Conservation (phyloP, 2,113 vertebrate genomes). For the Helogale parvula region DNA sequence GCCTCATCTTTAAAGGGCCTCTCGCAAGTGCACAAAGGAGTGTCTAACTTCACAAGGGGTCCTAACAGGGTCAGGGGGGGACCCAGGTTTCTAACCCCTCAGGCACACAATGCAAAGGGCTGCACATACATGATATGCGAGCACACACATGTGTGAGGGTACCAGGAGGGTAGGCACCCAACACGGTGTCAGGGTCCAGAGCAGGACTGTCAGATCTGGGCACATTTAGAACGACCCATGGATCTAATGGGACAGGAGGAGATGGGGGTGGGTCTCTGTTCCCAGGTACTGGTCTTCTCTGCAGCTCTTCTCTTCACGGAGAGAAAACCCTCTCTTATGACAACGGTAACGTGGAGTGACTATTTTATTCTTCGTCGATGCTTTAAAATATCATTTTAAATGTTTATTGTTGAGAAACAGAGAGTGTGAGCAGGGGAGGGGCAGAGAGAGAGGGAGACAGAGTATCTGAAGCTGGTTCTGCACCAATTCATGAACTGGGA, state of each 20-base stretch:
- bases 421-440: no score
- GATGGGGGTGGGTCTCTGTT: not conserved
- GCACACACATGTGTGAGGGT: accelerated
- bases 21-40: not conserved
- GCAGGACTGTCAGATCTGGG: not conserved
- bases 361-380: not conserved
- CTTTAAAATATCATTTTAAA: no score
- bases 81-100: not conserved
- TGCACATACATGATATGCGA: not conserved
- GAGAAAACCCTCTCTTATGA: not conserved
- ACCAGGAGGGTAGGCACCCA: not conserved
- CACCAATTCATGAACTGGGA: no score
- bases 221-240: not conserved
- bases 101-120: not conserved
- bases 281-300: not conserved
- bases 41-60: not conserved
- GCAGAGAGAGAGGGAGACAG: no score
- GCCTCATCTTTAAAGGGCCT: not conserved
- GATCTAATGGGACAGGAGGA: not conserved
- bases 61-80: not conserved
- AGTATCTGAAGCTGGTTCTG: no score
- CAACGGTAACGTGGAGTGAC: not conserved
- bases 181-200: not conserved
- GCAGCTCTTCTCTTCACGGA: not conserved
- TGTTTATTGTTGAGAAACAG: no score